A percentile compares a stretch with the other conserved stretches of the same genome.
Evolutionary conservation across 1,140 invertebrate genomes (phyloP).

Genomic region (Pachypsylla venusta): DNA sequence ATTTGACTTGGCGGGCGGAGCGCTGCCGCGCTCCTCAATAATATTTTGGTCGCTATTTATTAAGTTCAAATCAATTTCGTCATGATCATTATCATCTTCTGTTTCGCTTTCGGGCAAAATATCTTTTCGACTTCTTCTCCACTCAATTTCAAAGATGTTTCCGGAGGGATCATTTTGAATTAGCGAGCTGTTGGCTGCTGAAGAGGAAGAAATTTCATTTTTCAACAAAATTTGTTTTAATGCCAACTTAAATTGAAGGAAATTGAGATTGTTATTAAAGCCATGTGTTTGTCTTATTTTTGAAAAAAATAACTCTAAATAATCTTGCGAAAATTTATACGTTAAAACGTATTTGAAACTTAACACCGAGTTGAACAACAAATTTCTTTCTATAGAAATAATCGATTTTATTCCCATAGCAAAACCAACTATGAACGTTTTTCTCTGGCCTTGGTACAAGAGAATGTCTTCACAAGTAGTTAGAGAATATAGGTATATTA

Average conservation of each 20-base stretch:
- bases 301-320: slow-evolving; percentile 27
- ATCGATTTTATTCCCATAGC: slow-evolving; percentile 3
- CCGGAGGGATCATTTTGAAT: too few relatives aligned
- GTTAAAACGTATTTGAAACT: slow-evolving; percentile 24
- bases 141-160: not conserved
- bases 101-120: too few relatives aligned
- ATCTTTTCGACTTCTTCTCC: too few relatives aligned
- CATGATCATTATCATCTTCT: too few relatives aligned
- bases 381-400: slow-evolving; percentile 10
- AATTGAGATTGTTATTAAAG: slow-evolving; percentile 23
- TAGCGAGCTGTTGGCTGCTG: not conserved
- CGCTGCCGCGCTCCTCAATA: too few relatives aligned
- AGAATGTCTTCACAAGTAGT: slow-evolving; percentile 1
- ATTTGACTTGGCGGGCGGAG: too few relatives aligned
- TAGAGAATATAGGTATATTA: slow-evolving; percentile 4
- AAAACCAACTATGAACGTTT: slow-evolving; percentile 11
- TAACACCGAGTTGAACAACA: slow-evolving; percentile 18
- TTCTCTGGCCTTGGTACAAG: not conserved
- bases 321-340: slow-evolving; percentile 26
- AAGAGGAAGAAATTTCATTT: slow-evolving; percentile 18
- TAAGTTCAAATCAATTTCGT: too few relatives aligned
- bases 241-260: slow-evolving; percentile 19
- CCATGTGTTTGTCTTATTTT: slow-evolving; percentile 21
- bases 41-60: too few relatives aligned
- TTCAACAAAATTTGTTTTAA: slow-evolving; percentile 21